Evolutionary conservation across 2,888 invertebrate species (phyloP).

Genomic region (Agelastica alni): DNA sequence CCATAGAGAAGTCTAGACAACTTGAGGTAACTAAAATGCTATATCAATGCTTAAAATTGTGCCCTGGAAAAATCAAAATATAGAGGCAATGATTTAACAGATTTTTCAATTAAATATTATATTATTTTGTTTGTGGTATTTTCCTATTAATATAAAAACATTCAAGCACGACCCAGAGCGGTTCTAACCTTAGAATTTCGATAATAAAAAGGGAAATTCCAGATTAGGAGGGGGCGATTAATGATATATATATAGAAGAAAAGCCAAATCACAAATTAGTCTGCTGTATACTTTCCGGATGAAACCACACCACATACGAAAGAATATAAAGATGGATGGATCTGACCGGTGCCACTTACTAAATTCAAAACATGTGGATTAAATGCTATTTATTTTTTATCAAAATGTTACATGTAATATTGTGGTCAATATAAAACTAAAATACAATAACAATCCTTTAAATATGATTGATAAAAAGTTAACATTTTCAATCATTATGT

Average conservation of each 20-base stretch:
- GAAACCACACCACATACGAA: no score
- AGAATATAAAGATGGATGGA: no score
- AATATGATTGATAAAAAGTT: no score
- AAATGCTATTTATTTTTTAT: no score
- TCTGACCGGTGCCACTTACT: no score
- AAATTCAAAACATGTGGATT: no score
- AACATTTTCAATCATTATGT: no score
- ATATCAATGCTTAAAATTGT: constrained; percentile 37
- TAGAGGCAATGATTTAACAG: constrained; percentile 35
- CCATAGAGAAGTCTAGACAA: constrained; percentile 32
- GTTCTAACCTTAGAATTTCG: constrained; percentile 34
- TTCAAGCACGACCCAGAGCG: constrained; percentile 38
- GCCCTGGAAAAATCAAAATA: constrained; percentile 41
- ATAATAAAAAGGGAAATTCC: constrained; percentile 28
- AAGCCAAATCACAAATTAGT: constrained; percentile 27
- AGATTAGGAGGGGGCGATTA: constrained; percentile 39
- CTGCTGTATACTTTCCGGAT: constrained; percentile 19
- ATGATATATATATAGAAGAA: constrained; percentile 38
- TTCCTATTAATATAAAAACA: constrained; percentile 50
- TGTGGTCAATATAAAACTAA: no score
- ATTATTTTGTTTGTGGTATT: constrained; percentile 44
- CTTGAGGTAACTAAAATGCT: constrained; percentile 29
- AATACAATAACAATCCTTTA: no score
- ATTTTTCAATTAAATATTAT: constrained; percentile 40
- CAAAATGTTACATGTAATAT: no score